Evolutionary conservation across 1,140 invertebrate species (phyloP), one percentile per base, ranked within the genome.

Genomic region (Atopsyche davidsoni): DNA sequence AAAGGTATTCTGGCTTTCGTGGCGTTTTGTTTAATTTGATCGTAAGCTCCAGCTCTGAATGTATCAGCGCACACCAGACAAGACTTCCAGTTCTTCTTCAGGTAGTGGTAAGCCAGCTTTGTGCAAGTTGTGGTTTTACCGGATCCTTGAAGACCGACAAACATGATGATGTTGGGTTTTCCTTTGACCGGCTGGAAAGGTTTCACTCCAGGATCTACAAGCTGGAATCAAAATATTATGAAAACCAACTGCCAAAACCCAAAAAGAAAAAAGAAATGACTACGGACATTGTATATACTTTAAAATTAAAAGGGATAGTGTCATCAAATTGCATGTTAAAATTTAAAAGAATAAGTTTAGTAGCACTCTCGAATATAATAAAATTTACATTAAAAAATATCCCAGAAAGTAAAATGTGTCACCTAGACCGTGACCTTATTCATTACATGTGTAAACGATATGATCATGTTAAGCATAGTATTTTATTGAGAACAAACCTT

Each of bases 101-200:
- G 81, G 74, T 99, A 99, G 71, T 98, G 93, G 72, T 99, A 99
- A 9, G 97, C 97, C 59, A 99, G 75, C 78, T 99, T 99, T 59
- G 96, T 98, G 80, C 97, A 99, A 17, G 96, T 98, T 28, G 97
- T 99, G 2, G 97, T 99, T 81, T 99, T 99, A 62, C 97, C 97
- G 55, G 94, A 96, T 57, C 97, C 97, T 77, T 93, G 96, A 1
- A 99, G 78, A 67, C 97, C 97, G 47, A 99, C 97, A 81, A 99
- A 99, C 97, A 99, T 99, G 57, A 99, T 94, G 10, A 99, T 75
- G 77, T 99, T 99, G 36, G 89, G 82, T 64, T 87, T 86, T 31
- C 92, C 95, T 80, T 99, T 99, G 0, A 88, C 75, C 53, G 97
- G 97, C 60, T 93, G 88, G 76, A 92, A 98, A 6, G 95, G 89